A percentile compares a stretch with the other conserved stretches of the same genome.
Evolutionary conservation across 2,113 vertebrate genomes (phyloP).

Genomic region (Myiagra hebetior): DNA sequence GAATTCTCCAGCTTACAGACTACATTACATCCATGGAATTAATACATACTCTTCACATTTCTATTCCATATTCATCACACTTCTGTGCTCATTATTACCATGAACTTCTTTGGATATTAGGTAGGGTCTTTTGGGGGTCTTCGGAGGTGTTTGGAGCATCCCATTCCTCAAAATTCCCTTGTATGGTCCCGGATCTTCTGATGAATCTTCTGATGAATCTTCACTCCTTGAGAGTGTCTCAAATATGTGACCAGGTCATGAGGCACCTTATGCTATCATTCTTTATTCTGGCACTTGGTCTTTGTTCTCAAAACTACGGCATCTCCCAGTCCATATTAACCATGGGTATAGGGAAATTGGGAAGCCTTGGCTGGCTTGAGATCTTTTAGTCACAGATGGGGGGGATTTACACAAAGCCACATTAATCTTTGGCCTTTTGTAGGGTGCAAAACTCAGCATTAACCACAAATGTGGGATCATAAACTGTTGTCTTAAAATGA

Average conservation of each 20-base stretch:
- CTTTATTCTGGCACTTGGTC: not conserved
- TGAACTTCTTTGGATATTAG: not conserved
- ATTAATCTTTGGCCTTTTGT: not conserved
- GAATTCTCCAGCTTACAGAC: not conserved
- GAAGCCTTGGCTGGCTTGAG: not conserved
- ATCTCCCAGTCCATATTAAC: not conserved
- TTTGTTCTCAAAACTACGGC: not conserved
- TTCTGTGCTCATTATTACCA: not conserved
- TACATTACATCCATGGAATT: not conserved
- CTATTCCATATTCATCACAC: not conserved
- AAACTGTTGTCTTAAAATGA: not conserved
- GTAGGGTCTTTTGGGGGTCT: not conserved
- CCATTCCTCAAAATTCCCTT: not conserved
- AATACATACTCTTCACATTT: not conserved
- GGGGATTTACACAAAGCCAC: not conserved
- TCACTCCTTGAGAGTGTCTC: not conserved
- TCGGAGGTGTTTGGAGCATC: not conserved
- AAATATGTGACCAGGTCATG: not conserved
- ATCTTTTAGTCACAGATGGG: not conserved
- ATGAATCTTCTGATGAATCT: not conserved
- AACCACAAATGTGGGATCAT: not conserved
- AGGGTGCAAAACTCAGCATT: not conserved
- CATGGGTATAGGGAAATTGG: not conserved
- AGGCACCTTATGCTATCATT: not conserved
- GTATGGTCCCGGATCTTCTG: not conserved